Percentiles rank a stretch among this genome's conserved stretches.
Evolutionary conservation across 2,888 invertebrate species (phyloP).

Genomic region (Globia sparganii): DNA sequence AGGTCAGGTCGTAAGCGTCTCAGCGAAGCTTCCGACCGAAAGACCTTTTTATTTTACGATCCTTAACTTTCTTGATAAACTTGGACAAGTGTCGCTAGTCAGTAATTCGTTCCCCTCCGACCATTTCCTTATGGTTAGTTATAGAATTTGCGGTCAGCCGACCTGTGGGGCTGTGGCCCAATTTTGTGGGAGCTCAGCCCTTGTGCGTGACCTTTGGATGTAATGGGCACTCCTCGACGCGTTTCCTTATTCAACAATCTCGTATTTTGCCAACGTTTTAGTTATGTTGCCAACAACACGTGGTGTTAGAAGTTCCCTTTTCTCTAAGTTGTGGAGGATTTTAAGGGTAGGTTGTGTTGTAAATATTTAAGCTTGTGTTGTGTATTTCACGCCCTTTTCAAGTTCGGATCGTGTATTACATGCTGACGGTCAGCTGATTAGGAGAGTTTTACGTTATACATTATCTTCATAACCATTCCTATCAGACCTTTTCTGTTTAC

Average conservation of each 20-base stretch:
- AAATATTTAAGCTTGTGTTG: conserved; percentile 30
- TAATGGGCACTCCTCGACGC: conserved; percentile 65
- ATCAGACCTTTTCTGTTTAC: neutral
- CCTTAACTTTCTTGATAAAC: conserved; percentile 73
- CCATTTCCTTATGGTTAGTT: conserved; percentile 69
- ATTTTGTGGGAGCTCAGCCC: conserved; percentile 62
- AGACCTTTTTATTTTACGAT: conserved; percentile 65
- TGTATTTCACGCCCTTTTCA: neutral
- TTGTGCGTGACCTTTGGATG: conserved; percentile 68
- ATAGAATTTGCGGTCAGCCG: conserved; percentile 70
- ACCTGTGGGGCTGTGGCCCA: conserved; percentile 66
- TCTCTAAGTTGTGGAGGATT: conserved; percentile 3
- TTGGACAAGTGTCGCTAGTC: conserved; percentile 69
- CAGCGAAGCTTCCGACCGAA: conserved; percentile 19
- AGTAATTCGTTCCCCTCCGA: conserved; percentile 60
- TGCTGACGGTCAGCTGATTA: neutral
- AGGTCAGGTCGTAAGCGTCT: conserved; percentile 31
- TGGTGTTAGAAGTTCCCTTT: conserved; percentile 41
- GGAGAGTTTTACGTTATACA: neutral
- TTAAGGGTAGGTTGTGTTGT: conserved; percentile 12
- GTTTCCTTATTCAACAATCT: conserved; percentile 68
- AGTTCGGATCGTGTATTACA: neutral
- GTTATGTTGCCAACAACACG: conserved; percentile 61
- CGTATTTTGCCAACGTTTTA: conserved; percentile 67
- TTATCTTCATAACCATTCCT: neutral